Base-by-base conservation (phyloP, 1,140 invertebrate genomes). In the Wasmannia auropunctata region DNA sequence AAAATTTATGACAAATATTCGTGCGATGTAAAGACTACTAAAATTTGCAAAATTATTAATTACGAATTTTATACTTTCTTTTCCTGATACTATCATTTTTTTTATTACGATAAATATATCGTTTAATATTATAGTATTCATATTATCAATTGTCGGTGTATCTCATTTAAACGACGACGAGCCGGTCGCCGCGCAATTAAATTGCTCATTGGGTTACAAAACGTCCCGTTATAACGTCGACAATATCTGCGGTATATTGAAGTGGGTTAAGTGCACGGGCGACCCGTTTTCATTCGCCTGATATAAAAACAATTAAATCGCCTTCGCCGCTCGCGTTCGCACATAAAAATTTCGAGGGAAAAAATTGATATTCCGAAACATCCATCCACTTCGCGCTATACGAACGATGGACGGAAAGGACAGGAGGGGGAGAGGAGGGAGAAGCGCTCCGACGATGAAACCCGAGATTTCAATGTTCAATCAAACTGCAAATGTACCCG, bases 261-360 rank as follows among this genome's bases (percentile, higher is more conserved):
- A 63, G 65, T 63, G 60, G 46, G 72, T 85, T 85, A 85, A 76
- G 56, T 75, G 56, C 74, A 75, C 43, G 58, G 22, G 19, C 81
- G 72, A 76, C 34, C 43, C 43, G 43, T 77, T 85, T 16, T 77
- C 43, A 77, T 76, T 62, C 81, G 81, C 34, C 43, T 85, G 81
- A 85, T 76, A 60, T 85, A 85, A 85, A 76, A 85, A 85, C 72
- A 85, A 77, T 85, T 85, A 85, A 85, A 85, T 85, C 43, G 46
- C 34, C 11, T 72, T 65, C 56, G 37, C 56, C 51, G 67, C 16
- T 28, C 31, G 56, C 40, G 56, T 7, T 40, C 40, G 51, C 67
- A 43, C 65, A 46, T 77, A 77, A 67, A 67, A 46, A 43, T 85
- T 85, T 49, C 72, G 28, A 65, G 81, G 22, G 40, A 63, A 85